Conservation (phyloP, 2,113 vertebrate genomes). For the Oryzias melastigma region DNA sequence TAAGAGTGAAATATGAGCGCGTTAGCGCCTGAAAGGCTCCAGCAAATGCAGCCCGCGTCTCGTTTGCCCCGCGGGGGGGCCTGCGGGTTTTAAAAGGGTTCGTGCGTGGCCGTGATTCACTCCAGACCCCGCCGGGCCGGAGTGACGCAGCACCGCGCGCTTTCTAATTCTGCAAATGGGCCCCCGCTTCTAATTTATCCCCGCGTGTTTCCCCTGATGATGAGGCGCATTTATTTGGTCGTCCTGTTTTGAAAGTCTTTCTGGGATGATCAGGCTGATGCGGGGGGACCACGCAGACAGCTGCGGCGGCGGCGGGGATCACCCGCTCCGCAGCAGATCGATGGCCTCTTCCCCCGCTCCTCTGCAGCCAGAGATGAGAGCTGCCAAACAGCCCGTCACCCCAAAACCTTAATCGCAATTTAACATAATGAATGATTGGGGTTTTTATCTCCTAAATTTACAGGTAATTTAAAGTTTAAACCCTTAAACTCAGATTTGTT, state of each 20-base stretch:
- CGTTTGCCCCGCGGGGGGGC: slow-evolving; percentile 56
- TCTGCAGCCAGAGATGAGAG: slow-evolving; percentile 39
- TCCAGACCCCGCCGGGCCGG: slow-evolving; percentile 58
- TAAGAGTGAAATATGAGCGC: slow-evolving; percentile 71
- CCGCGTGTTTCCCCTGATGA: slow-evolving; percentile 21
- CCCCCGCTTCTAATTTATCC: slow-evolving; percentile 46
- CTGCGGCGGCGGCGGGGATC: slow-evolving; percentile 14
- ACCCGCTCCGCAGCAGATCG: slow-evolving; percentile 22
- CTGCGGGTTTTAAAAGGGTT: slow-evolving; percentile 61
- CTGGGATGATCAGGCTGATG: slow-evolving; percentile 32
- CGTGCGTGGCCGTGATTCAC: slow-evolving; percentile 61
- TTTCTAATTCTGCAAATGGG: slow-evolving; percentile 54
- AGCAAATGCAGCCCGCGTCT: slow-evolving; percentile 60
- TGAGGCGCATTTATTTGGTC: slow-evolving; percentile 33
- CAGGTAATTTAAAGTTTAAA: slow-evolving; percentile 42
- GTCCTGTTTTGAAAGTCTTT: slow-evolving; percentile 33
- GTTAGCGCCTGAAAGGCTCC: slow-evolving; percentile 63
- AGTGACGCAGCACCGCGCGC: slow-evolving; percentile 22
- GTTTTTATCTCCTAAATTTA: slow-evolving; percentile 38
- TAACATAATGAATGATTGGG: slow-evolving; percentile 41
- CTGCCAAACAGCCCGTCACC: slow-evolving; percentile 46
- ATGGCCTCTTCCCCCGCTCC: slow-evolving; percentile 45
- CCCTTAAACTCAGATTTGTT: slow-evolving; percentile 50
- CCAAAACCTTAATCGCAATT: slow-evolving; percentile 35
- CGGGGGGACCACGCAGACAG: slow-evolving; percentile 21